These are phyloP conservation scores for Stichopus horrens DNA, from an alignment of 53 echinoderm and acorn worm species.

Conservation along the genomic window DNA sequence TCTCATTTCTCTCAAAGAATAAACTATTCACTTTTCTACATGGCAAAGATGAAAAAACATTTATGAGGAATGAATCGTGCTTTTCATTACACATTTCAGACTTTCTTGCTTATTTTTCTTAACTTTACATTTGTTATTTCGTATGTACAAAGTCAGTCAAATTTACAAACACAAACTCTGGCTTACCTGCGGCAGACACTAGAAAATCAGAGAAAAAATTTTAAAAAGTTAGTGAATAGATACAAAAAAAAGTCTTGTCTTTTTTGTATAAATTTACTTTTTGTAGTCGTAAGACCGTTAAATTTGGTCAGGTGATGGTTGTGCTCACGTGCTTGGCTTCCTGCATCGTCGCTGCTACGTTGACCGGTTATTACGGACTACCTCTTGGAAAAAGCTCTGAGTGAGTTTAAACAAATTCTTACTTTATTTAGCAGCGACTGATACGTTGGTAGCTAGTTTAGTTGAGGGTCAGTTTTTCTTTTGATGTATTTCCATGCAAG, in stretches of 20 bases:
- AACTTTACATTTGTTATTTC: too few species aligned
- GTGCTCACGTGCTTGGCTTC: background rate
- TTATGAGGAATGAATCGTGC: too few species aligned
- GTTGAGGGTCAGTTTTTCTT: too few species aligned
- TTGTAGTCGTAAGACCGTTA: background rate
- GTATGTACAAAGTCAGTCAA: too few species aligned
- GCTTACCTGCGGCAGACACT: too few species aligned
- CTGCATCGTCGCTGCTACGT: background rate
- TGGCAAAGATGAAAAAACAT: background rate
- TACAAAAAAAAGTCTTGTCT: background rate
- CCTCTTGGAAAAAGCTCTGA: background rate
- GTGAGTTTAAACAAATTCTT: background rate
- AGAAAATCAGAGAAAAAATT: background rate
- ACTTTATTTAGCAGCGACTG: too few species aligned
- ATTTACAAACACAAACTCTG: too few species aligned
- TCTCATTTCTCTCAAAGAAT: too few species aligned
- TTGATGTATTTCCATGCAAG: too few species aligned
- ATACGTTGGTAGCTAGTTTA: too few species aligned
- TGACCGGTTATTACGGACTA: slow-evolving; percentile 4
- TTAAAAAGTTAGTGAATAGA: background rate
- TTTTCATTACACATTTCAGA: too few species aligned
- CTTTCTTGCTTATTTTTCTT: too few species aligned
- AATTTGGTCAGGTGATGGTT: background rate
- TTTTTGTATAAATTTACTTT: background rate
- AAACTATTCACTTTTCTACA: background rate